A percentile compares a stretch with the other conserved stretches of the same genome.
Evolutionary conservation across 2,113 vertebrate genomes (phyloP).

Genomic region (Sinocyclocheilus maitianheensis): DNA sequence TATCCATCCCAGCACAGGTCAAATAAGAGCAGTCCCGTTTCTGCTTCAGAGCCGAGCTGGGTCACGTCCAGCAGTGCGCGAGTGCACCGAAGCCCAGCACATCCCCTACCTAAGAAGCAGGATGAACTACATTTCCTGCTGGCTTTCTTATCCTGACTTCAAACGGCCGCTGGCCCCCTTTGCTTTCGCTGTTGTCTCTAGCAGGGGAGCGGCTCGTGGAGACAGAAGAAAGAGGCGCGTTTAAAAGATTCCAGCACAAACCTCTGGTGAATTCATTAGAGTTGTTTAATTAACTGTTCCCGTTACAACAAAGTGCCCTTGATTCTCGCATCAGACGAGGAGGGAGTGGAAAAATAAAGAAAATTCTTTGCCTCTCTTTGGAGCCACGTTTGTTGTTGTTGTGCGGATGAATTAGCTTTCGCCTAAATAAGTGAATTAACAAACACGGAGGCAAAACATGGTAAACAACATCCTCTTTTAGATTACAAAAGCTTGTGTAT

Average conservation of each 20-base stretch:
- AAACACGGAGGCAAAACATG: not conserved
- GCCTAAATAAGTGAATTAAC: constrained; percentile 9
- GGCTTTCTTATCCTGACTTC: constrained; percentile 58
- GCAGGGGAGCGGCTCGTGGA: constrained; percentile 45
- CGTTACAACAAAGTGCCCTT: constrained; percentile 67
- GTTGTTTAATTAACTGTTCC: constrained; percentile 71
- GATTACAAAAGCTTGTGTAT: constrained; percentile 3
- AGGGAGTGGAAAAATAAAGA: constrained; percentile 36
- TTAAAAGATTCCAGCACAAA: constrained; percentile 29
- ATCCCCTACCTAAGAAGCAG: constrained; percentile 41
- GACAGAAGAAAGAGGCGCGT: constrained; percentile 44
- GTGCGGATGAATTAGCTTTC: constrained; percentile 25
- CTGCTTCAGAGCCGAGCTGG: constrained; percentile 26
- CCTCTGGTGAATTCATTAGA: constrained; percentile 70
- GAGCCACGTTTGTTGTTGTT: constrained; percentile 31
- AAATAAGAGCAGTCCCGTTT: not conserved
- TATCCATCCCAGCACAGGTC: not conserved
- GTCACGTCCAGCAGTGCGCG: not conserved
- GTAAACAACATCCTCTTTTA: not conserved
- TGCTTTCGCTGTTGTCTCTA: constrained; percentile 41
- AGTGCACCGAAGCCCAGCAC: constrained; percentile 21
- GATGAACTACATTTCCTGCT: constrained; percentile 56
- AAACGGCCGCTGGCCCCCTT: constrained; percentile 51
- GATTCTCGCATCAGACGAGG: constrained; percentile 50
- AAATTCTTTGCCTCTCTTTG: constrained; percentile 26